phyloP scores from a whole-genome alignment of 2,797 vertebrate species.

The Lithobates pipiens region DNA sequence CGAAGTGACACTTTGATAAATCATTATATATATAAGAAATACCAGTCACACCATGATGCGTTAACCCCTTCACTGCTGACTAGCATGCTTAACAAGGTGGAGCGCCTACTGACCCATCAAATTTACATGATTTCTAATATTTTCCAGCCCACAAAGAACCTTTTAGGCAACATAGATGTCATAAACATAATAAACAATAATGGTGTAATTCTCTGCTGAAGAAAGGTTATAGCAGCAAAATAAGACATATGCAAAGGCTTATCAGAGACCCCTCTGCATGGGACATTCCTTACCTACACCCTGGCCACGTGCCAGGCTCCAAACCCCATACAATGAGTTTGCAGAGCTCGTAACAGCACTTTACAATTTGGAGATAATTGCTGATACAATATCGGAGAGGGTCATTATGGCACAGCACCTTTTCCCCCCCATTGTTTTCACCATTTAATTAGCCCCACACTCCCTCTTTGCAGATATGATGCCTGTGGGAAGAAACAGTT shows the following conservation, averaged over 20 bases:
- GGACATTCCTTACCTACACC: neutral
- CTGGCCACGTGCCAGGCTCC: conserved; percentile 7
- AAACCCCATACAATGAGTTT: conserved; percentile 37
- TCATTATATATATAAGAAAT: neutral
- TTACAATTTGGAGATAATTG: conserved; percentile 12
- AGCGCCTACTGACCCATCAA: neutral
- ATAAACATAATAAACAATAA: neutral
- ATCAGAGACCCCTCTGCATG: conserved; percentile 15
- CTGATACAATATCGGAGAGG: neutral
- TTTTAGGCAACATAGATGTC: neutral
- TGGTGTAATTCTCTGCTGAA: neutral
- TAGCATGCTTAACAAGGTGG: neutral
- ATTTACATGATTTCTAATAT: neutral
- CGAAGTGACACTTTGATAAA: conserved; percentile 53
- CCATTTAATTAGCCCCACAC: conserved; percentile 8
- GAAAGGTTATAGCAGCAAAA: neutral
- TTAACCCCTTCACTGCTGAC: conserved; percentile 49
- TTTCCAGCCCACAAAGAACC: neutral
- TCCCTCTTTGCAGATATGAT: neutral
- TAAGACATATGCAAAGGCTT: conserved; percentile 7
- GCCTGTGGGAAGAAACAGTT: neutral
- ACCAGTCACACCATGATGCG: neutral
- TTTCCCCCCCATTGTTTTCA: neutral
- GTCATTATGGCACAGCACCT: neutral
- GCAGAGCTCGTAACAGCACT: neutral